These are phyloP conservation scores for Laothoe populi DNA, from an alignment of 2,888 invertebrate genomes.

Conservation along the genomic window DNA sequence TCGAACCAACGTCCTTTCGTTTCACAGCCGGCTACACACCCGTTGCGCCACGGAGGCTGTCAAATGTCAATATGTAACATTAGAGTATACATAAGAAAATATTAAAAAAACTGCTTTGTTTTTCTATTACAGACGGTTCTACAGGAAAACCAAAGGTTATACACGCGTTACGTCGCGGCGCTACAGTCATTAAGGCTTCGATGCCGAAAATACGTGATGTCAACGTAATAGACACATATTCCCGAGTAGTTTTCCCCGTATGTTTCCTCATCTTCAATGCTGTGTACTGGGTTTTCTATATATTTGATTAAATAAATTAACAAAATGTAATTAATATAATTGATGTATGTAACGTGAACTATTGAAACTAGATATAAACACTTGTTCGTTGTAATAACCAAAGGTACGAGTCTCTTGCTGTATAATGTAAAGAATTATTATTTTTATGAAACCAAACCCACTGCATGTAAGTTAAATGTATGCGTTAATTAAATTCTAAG, in stretches of 20 bases:
- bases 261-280: constrained; percentile 98
- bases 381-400: constrained; percentile 29
- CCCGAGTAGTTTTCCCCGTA: constrained; percentile 97
- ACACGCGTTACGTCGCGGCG: constrained; percentile 92
- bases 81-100: not conserved
- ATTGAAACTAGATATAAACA: not conserved
- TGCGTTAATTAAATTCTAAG: constrained; percentile 13
- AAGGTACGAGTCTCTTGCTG: not conserved
- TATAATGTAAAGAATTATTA: constrained; percentile 1
- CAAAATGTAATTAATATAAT: not conserved
- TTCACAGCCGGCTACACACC: no score
- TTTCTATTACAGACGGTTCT: constrained; percentile 73
- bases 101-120: not conserved
- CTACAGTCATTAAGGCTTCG: constrained; percentile 93
- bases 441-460: constrained; percentile 24
- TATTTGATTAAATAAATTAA: constrained; percentile 86
- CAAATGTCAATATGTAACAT: no score
- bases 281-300: constrained; percentile 97
- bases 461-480: constrained; percentile 10
- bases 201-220: constrained; percentile 99
- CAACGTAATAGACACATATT: constrained; percentile 99
- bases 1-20: no score
- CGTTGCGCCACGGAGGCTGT: no score
- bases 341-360: constrained; percentile 5
- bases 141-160: constrained; percentile 89